A percentile compares a stretch with the other conserved stretches of the same genome.
Evolutionary conservation across 2,888 invertebrate genomes (phyloP).

Genomic region (Halictus ligatus): DNA sequence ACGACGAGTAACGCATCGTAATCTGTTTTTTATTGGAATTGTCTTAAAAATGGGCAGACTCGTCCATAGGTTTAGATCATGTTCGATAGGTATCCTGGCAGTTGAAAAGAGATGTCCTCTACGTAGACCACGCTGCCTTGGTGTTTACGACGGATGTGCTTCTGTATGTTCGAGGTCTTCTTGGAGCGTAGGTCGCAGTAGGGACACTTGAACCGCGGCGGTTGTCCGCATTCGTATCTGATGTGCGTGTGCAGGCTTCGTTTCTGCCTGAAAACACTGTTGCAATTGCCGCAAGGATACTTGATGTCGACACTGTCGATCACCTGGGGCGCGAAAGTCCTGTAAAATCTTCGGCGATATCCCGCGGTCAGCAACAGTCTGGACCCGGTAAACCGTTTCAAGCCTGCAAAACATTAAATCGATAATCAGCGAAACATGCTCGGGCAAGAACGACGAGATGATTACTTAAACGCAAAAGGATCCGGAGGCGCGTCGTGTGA

Average conservation of each 20-base stretch:
- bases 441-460: neutral
- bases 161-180: conserved; percentile 77
- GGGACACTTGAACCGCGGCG: conserved; percentile 81
- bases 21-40: no score
- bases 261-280: conserved; percentile 74
- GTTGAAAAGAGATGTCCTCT: conserved; percentile 64
- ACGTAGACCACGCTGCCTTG: conserved; percentile 69
- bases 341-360: conserved; percentile 38
- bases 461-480: neutral
- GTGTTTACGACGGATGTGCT: conserved; percentile 76
- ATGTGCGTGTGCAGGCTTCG: conserved; percentile 74
- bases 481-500: neutral
- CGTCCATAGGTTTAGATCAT: neutral
- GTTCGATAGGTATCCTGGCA: conserved; percentile 5
- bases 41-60: no score
- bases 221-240: conserved; percentile 80
- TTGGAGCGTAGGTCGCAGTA: conserved; percentile 78
- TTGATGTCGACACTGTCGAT: conserved; percentile 3
- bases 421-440: conserved; percentile 27
- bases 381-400: conserved; percentile 36
- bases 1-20: no score
- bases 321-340: conserved; percentile 24
- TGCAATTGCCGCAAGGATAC: conserved; percentile 77
- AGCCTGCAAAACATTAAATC: conserved; percentile 60
- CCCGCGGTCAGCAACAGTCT: conserved; percentile 36